Evolutionary conservation across 2,113 vertebrate genomes (phyloP).

Genomic region (Pheucticus melanocephalus): DNA sequence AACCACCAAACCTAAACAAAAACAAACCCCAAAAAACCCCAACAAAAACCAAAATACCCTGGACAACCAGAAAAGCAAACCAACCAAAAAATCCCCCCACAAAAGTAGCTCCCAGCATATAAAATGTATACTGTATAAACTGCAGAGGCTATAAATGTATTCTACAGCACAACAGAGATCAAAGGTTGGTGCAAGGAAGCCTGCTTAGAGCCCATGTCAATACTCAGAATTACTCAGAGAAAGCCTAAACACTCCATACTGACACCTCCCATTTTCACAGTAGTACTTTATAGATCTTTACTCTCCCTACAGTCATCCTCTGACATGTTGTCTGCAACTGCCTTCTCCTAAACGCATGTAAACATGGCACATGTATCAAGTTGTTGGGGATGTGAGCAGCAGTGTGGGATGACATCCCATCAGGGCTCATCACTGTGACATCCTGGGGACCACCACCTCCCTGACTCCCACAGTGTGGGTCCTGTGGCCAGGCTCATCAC

Average conservation of each 20-base stretch:
- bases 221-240: neutral
- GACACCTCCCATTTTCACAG: neutral
- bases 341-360: neutral
- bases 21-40: too few species aligned
- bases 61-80: neutral
- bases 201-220: neutral
- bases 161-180: neutral
- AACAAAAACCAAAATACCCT: neutral
- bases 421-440: neutral
- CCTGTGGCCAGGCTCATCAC: neutral
- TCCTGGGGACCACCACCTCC: neutral
- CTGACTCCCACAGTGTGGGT: neutral
- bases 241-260: neutral
- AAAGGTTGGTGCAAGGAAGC: neutral
- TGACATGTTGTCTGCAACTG: neutral
- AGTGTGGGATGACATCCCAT: neutral
- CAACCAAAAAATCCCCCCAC: rapidly evolving
- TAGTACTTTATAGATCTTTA: neutral
- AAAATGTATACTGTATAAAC: neutral
- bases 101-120: neutral
- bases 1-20: neutral
- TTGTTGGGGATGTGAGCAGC: neutral
- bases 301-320: neutral
- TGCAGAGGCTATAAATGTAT: neutral
- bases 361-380: neutral